Evolutionary conservation across 2,113 vertebrate genomes (phyloP), one percentile per base, ranked within the genome.

Genomic region (Heterotilapia buettikoferi): DNA sequence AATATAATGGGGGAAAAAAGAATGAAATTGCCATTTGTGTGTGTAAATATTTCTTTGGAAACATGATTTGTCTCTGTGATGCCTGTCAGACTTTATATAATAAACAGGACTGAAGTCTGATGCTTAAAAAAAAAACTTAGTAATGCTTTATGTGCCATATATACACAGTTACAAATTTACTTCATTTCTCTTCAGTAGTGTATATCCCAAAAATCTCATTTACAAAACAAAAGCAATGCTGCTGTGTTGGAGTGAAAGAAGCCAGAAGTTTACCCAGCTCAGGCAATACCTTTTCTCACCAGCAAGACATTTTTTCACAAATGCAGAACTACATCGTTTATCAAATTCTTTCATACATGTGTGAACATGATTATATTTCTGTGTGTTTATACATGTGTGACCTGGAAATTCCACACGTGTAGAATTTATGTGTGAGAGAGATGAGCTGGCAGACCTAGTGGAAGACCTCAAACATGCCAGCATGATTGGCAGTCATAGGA

Each of bases 381-480:
- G 7, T 86, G 61, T 89, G 82, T 83, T 86, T 90, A 54, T 89
- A 9, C 54, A 36, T 85, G 68, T 91, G 21, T 83, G 80, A 40
- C 79, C 85, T 29, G 78, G 71, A 68, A 24, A 63, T 78, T 83
- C 85, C 57, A 73, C 36, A 26, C 43, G 26, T 63, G 52, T 92
- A 97, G 96, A 93, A 76, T 93, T 95, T 94, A 71, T 81, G 57
- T 96, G 93, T 95, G 95, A 97, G 86, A 95, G 89, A 91, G 94
- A 96, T 95, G 92, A 92, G 73, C 92, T 95, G 84, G 95, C 95
- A 9, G 80, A 94, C 91, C 83, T 95, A 91, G 90, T 96, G 85
- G 86, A 92, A 73, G 92, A 95, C 89, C 84, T 96, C 83, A 96
- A 96, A 92, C 90, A 92, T 85, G 86, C 61, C 83, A 86, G 43